These are phyloP conservation scores for Cairina moschata DNA, from an alignment of 2,113 vertebrate species.

Conservation along the genomic window DNA sequence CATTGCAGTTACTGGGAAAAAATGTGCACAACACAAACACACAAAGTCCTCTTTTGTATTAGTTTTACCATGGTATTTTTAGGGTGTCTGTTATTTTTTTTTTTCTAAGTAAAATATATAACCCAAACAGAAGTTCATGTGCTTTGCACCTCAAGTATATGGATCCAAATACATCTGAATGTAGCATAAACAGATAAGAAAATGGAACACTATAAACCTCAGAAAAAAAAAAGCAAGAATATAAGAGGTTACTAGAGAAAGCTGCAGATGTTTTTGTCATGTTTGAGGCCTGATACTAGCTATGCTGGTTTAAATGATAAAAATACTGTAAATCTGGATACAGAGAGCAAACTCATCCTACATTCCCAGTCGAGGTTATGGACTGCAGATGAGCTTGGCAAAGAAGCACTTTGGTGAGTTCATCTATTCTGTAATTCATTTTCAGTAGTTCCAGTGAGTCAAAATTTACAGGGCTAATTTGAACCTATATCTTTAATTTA, in stretches of 20 bases:
- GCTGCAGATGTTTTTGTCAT: not conserved
- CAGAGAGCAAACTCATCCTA: not conserved
- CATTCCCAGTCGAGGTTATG: not conserved
- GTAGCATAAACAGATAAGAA: not conserved
- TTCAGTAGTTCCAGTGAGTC: not conserved
- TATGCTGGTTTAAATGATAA: not conserved
- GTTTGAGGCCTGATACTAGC: not conserved
- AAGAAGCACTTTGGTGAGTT: not conserved
- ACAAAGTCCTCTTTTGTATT: not conserved
- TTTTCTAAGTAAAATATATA: not conserved
- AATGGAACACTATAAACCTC: not conserved
- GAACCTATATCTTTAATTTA: not conserved
- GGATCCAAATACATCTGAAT: rapidly evolving
- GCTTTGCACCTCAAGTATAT: not conserved
- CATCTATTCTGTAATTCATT: not conserved
- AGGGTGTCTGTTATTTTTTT: rapidly evolving
- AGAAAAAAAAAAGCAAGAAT: not conserved
- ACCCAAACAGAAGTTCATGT: not conserved
- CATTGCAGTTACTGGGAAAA: not conserved
- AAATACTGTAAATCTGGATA: not conserved
- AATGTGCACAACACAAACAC: not conserved
- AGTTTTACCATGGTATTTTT: not conserved
- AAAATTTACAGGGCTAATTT: not conserved
- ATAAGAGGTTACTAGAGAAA: not conserved
- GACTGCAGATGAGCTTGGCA: not conserved